Base-by-base conservation (phyloP, 92 coral and sea anemone species). In the Palythoa caribaeorum region DNA sequence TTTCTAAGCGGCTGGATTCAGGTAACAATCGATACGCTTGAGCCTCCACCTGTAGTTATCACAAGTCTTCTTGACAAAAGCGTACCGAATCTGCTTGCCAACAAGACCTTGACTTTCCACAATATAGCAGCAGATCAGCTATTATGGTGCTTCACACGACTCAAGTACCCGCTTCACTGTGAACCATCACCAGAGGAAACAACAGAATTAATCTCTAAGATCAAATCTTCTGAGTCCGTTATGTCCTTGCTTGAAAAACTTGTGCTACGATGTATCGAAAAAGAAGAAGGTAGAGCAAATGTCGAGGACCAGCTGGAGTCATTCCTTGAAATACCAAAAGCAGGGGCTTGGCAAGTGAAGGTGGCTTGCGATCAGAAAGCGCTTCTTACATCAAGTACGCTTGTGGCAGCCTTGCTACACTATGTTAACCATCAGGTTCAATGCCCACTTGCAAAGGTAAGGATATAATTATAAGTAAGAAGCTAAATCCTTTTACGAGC, bases 321-420 rank as follows among this genome's bases (percentile, higher is more conserved):
- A 21, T 80, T 80, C 75, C 36, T 80, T n/a, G 85, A 65, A 11
- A 15, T 35, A 47, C 85, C 85, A n/a, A 80, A 68, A 10, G 85
- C 70, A 47, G 92, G 54, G 15, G 20, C 85, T 9, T 90, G 92
- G 92, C 92, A 78, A 86, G 90, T 90, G 15, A 90, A 60, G 38
- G 92, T 90, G 73, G 92, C 92, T 79, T 90, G 90, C 28, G 87
- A 86, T 78, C 59, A 53, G 55, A 78, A 86, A 71, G 90, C 86
- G 6, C 86, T 90, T n/a, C 77, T 90, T 10, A 90, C 84, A 13
- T 90, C 92, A 50, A 79, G 90, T 21, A 90, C 92, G 9, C 90
- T 90, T 47, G 83, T 73, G 65, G 83, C 74, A 5, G 93, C 93
- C 53, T 86, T 90, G 83, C 83, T 79, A 14, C 84, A 79, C 17